phyloP scores from a whole-genome alignment of 2,888 invertebrate species.

The Chrysotoxum bicinctum region DNA sequence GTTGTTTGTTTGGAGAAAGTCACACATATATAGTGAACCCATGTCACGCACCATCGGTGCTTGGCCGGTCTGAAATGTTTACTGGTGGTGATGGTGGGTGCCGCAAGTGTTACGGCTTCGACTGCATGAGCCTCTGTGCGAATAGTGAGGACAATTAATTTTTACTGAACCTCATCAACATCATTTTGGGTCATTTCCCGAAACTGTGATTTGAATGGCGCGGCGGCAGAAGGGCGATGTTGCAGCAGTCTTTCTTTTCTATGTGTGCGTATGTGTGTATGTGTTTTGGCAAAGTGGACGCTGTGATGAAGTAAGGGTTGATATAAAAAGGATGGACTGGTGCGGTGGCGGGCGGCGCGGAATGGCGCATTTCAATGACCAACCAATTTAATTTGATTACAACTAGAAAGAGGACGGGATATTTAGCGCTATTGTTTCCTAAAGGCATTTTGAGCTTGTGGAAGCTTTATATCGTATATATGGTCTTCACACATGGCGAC shows the following conservation, averaged over 20 bases:
- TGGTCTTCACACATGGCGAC: constrained; percentile 1
- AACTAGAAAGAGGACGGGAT: constrained; percentile 38
- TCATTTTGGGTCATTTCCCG: constrained; percentile 67
- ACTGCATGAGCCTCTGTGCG: constrained; percentile 7
- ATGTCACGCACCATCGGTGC: constrained; percentile 53
- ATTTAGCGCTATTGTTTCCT: constrained; percentile 12
- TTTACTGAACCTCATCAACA: constrained; percentile 69
- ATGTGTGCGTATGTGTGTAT: background rate
- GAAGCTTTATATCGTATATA: background rate
- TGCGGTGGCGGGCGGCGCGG: background rate
- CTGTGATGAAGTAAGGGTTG: background rate
- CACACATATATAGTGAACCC: constrained; percentile 18
- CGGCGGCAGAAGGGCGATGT: constrained; percentile 20
- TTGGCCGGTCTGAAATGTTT: background rate
- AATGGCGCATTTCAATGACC: constrained; percentile 37
- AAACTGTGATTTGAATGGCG: constrained; percentile 60
- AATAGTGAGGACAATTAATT: constrained; percentile 68
- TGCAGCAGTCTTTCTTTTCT: constrained; percentile 12
- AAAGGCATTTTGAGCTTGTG: constrained; percentile 6
- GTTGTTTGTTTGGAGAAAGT: background rate
- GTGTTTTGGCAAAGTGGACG: background rate
- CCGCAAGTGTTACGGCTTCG: constrained; percentile 17
- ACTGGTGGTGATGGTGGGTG: constrained; percentile 14
- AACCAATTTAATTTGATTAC: constrained; percentile 52
- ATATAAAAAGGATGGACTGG: background rate